These are phyloP conservation scores for Agapetus fuscipes DNA, from an alignment of 2,888 invertebrate species.

Conservation along the genomic window DNA sequence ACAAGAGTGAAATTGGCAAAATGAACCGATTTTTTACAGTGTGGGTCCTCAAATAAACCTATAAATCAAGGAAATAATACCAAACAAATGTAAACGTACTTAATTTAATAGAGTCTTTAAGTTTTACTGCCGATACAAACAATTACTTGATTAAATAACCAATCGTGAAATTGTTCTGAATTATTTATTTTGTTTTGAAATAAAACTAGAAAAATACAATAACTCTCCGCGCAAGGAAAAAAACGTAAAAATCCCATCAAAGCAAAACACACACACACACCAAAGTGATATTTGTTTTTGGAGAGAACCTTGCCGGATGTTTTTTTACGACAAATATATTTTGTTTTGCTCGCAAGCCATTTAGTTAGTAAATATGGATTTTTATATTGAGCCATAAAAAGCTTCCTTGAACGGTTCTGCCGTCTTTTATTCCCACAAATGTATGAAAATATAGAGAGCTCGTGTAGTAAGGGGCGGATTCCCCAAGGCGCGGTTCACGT, in stretches of 20 bases:
- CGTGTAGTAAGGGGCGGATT: slow-evolving; percentile 11
- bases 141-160: too few species aligned
- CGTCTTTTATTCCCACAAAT: slow-evolving; percentile 7
- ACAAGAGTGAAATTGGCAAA: too few species aligned
- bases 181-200: too few species aligned
- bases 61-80: not conserved
- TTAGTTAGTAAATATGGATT: slow-evolving; percentile 19
- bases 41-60: not conserved
- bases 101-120: too few species aligned
- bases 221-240: too few species aligned
- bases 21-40: too few species aligned
- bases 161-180: too few species aligned
- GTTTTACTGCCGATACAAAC: too few species aligned
- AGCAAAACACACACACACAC: too few species aligned
- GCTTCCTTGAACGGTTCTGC: slow-evolving; percentile 1
- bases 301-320: not conserved
- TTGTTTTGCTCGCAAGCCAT: slow-evolving; percentile 11
- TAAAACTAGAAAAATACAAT: too few species aligned
- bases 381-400: slow-evolving; percentile 17
- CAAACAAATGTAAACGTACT: not conserved
- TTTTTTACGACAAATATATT: slow-evolving; percentile 6
- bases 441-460: slow-evolving; percentile 7
- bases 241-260: too few species aligned
- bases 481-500: slow-evolving; percentile 4
- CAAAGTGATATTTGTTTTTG: not conserved